These are phyloP conservation scores for Hyposoter dolosus DNA, from an alignment of 2,888 invertebrate species.

Conservation along the genomic window DNA sequence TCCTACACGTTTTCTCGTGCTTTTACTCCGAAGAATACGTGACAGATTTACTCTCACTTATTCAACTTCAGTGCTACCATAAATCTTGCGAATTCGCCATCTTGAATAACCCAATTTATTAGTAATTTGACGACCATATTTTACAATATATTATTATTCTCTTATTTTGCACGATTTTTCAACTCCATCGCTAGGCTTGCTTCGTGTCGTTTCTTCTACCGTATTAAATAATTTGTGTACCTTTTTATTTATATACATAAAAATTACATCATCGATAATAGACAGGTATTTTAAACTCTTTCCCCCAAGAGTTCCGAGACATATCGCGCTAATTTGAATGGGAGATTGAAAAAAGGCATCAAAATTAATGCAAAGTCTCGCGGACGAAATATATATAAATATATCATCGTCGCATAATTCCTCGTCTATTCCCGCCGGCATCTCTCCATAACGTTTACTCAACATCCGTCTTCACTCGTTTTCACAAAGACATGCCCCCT, in stretches of 20 bases:
- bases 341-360: not conserved
- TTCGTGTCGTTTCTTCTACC: not conserved
- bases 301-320: no score
- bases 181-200: not conserved
- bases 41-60: constrained; percentile 67
- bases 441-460: constrained; percentile 30
- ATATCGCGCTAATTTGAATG: not conserved
- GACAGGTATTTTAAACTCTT: not conserved
- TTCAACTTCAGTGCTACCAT: constrained; percentile 15
- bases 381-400: not conserved
- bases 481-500: constrained; percentile 43
- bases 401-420: not conserved
- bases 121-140: not conserved
- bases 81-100: not conserved
- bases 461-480: constrained; percentile 13
- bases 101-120: not conserved
- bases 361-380: not conserved
- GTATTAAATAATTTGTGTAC: not conserved
- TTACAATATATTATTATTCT: not conserved
- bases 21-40: constrained; percentile 21
- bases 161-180: not conserved
- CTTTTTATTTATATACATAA: not conserved
- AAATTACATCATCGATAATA: not conserved
- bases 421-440: not conserved
- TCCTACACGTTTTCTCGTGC: not conserved